phyloP scores from a whole-genome alignment of 1,140 invertebrate genomes.

The Drosophila jambulina region DNA sequence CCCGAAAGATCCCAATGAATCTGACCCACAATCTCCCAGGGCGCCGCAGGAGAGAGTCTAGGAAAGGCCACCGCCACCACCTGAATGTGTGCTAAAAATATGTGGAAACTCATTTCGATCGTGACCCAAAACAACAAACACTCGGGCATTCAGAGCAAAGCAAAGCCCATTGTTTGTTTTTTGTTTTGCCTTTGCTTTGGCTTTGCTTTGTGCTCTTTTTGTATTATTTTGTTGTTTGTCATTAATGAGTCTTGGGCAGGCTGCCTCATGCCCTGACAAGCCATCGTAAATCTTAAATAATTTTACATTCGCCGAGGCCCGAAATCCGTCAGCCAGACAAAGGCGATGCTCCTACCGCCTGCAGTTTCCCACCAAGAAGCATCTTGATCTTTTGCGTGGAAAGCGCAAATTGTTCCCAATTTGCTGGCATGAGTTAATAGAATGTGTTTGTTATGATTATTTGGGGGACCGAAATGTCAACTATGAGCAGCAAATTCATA shows the following conservation, averaged over 20 bases:
- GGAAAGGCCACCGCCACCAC: conserved; percentile 38
- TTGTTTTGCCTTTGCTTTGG: not conserved
- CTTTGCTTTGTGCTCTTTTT: conserved; percentile 4
- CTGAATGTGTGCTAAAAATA: conserved; percentile 73
- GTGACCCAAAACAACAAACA: conserved; percentile 62
- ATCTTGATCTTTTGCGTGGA: conserved; percentile 28
- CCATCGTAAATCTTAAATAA: conserved; percentile 65
- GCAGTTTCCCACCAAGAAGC: conserved; percentile 13
- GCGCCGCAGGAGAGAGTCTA: conserved; percentile 36
- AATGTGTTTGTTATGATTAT: conserved; percentile 57
- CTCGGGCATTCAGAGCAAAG: conserved; percentile 48
- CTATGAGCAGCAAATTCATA: conserved; percentile 20
- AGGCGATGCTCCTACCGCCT: conserved; percentile 8
- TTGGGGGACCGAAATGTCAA: conserved; percentile 49
- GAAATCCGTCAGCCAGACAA: conserved; percentile 21
- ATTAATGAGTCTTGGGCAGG: conserved; percentile 47
- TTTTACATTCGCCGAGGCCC: conserved; percentile 42
- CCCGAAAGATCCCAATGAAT: not conserved
- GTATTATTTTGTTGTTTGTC: conserved; percentile 52
- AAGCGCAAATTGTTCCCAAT: conserved; percentile 47
- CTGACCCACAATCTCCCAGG: conserved; percentile 49
- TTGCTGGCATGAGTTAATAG: conserved; percentile 53
- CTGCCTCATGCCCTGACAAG: conserved; percentile 43
- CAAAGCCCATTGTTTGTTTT: conserved; percentile 47
- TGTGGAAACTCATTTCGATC: conserved; percentile 23